Evolutionary conservation across 2,797 vertebrate genomes (phyloP).

Genomic region (Liasis olivaceus): DNA sequence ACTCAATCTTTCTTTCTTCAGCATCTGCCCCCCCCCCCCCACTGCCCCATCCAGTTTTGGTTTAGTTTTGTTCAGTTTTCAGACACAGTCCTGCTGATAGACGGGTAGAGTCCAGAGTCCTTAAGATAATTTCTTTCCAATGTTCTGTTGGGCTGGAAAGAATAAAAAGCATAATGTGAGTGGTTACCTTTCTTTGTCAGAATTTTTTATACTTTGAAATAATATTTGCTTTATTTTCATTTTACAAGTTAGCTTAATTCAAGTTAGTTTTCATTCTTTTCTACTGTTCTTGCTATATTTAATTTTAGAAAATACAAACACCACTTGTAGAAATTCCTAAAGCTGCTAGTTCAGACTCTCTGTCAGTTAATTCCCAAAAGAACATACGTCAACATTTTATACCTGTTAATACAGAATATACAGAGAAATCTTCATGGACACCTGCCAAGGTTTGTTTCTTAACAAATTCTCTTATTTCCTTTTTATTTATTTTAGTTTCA

Average conservation of each 20-base stretch:
- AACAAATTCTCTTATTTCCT: slow-evolving; percentile 25
- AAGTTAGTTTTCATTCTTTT: slow-evolving; percentile 14
- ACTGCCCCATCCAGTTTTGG: too few relatives aligned
- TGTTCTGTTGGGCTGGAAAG: slow-evolving; percentile 13
- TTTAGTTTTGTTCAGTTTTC: too few relatives aligned
- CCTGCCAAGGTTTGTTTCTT: slow-evolving; percentile 74
- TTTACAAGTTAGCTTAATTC: neutral
- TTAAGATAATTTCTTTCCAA: neutral
- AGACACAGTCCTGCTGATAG: too few relatives aligned
- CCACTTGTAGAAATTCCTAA: slow-evolving; percentile 53
- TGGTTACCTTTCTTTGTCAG: slow-evolving; percentile 30
- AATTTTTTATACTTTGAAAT: neutral
- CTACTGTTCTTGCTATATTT: slow-evolving; percentile 36
- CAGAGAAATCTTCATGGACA: slow-evolving; percentile 38
- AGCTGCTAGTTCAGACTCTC: slow-evolving; percentile 37
- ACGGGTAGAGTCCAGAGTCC: too few relatives aligned
- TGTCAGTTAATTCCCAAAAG: slow-evolving; percentile 53
- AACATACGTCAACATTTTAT: slow-evolving; percentile 16
- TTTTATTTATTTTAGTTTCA: slow-evolving; percentile 22
- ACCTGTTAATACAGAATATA: slow-evolving; percentile 59
- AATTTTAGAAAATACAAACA: slow-evolving; percentile 62
- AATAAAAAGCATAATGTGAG: slow-evolving; percentile 74
- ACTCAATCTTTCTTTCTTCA: too few relatives aligned
- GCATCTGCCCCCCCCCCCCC: too few relatives aligned
- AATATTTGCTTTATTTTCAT: neutral